phyloP scores from a whole-genome alignment of 1,140 invertebrate genomes.

The Nymphalis io region DNA sequence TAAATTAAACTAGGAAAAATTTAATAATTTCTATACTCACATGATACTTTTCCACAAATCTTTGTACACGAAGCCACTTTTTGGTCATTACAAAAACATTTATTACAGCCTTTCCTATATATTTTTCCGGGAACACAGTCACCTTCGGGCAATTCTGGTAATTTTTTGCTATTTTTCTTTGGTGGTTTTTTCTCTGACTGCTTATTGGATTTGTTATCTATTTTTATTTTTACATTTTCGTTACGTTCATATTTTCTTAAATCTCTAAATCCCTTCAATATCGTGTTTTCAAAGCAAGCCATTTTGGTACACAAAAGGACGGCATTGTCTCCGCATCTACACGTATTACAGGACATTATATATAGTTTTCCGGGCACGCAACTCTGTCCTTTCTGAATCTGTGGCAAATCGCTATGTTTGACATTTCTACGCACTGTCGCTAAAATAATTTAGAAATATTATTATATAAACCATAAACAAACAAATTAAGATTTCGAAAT shows the following conservation, averaged over 20 bases:
- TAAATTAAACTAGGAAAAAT: not conserved
- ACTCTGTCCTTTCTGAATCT: conserved; percentile 46
- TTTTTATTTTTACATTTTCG: conserved; percentile 10
- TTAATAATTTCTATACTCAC: not conserved
- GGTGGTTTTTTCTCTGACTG: not conserved
- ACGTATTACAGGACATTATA: conserved; percentile 72
- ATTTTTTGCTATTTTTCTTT: not conserved
- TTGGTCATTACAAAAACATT: conserved; percentile 51
- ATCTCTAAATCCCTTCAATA: conserved; percentile 9
- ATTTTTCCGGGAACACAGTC: conserved; percentile 48
- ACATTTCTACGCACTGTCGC: not conserved
- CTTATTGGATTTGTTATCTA: not conserved
- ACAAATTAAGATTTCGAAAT: too few relatives aligned
- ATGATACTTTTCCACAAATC: conserved; percentile 3
- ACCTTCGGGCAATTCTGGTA: conserved; percentile 21
- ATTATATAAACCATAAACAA: not conserved
- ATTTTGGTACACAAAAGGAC: conserved; percentile 66
- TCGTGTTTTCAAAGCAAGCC: conserved; percentile 34
- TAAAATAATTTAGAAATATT: conserved; percentile 13
- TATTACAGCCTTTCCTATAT: conserved; percentile 49
- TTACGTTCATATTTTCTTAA: conserved; percentile 19
- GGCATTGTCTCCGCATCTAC: conserved; percentile 61
- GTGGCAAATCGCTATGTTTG: conserved; percentile 31
- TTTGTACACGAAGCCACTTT: conserved; percentile 34
- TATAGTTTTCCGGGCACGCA: conserved; percentile 69